Conservation (phyloP, 2,888 invertebrate genomes). For the Diplazon laetatorius region DNA sequence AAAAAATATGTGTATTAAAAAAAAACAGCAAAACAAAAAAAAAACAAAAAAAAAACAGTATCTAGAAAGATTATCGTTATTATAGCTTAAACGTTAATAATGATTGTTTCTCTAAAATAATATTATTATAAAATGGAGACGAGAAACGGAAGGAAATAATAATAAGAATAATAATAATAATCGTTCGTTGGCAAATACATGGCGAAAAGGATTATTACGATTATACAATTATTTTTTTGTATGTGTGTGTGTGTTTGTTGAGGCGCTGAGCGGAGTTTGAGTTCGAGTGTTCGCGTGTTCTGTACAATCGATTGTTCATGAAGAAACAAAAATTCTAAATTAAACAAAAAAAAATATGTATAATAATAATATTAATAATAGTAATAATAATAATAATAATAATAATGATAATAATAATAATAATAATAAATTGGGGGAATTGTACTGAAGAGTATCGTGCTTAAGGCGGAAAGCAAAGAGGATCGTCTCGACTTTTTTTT, state of each 20-base stretch:
- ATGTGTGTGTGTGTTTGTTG: slow-evolving; percentile 71
- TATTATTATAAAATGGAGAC: slow-evolving; percentile 77
- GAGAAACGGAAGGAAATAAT: too few species aligned
- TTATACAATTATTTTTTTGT: slow-evolving; percentile 75
- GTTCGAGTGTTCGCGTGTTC: slow-evolving; percentile 70
- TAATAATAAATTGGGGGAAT: slow-evolving; percentile 68
- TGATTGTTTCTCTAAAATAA: slow-evolving; percentile 79
- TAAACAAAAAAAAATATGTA: too few species aligned
- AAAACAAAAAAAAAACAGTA: slow-evolving; percentile 78
- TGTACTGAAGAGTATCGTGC: slow-evolving; percentile 77
- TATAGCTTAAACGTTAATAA: slow-evolving; percentile 77
- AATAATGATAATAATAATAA: too few species aligned
- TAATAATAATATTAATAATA: too few species aligned
- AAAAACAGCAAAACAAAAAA: too few species aligned
- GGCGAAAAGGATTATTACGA: slow-evolving; percentile 80
- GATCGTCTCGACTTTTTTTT: slow-evolving; percentile 46
- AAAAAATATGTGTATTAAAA: too few species aligned
- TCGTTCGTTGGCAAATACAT: slow-evolving; percentile 82
- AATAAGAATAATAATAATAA: too few species aligned
- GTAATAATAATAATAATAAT: too few species aligned
- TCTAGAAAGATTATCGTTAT: slow-evolving; percentile 81
- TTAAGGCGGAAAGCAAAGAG: slow-evolving; percentile 67
- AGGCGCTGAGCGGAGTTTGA: slow-evolving; percentile 81
- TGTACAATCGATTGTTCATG: slow-evolving; percentile 67
- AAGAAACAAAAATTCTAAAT: slow-evolving; percentile 54